Evolutionary conservation across 2,888 invertebrate genomes (phyloP), one percentile per base, ranked within the genome.

Genomic region (Leptinotarsa rubiginosa): DNA sequence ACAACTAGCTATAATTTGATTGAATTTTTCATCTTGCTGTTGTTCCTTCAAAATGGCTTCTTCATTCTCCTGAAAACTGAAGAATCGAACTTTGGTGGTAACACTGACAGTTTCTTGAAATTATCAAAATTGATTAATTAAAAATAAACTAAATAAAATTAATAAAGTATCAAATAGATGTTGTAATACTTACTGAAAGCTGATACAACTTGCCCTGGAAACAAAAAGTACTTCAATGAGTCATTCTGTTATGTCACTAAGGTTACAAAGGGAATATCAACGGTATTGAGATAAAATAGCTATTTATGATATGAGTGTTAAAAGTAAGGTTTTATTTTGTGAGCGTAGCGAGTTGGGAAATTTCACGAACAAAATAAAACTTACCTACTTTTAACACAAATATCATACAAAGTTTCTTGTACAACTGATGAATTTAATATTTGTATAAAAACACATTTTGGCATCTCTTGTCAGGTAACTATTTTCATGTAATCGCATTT

Each of bases 21-120:
- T 31, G 25, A 62, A 62, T 62, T 62, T 62, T 41, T 62, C 62
- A 1, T 62, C 31, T 62, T n/a, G 25, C 31, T 62, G 25, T 41
- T 12, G 56, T 56, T 56, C 62, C n/a, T 25, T 31, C 62, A 62
- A 41, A 41, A 62, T 25, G 31, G 41, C 41, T n/a, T 62, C 62
- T 31, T 41, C 62, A n/a, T 62, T 41, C 10, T 62, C 62, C 62
- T 31, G 62, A 18, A 41, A 25, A 12, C 62, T 62, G 41, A 62
- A n/a, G 3, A 18, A 20, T 18, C 15, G 22, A 12, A 56, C 56
- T 4, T 56, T 56, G 15, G 15, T 56, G 15, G 15, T 10, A 22
- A 56, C 13, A 56, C 50, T 16, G 50, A 50, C 4, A 25, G 13
- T 1, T 13, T 22, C 22, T 22, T 22, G 56, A 56, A 20, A 20